Evolutionary conservation across 2,888 invertebrate genomes (phyloP), one percentile per base, ranked within the genome.

Genomic region (Plebejus argus): DNA sequence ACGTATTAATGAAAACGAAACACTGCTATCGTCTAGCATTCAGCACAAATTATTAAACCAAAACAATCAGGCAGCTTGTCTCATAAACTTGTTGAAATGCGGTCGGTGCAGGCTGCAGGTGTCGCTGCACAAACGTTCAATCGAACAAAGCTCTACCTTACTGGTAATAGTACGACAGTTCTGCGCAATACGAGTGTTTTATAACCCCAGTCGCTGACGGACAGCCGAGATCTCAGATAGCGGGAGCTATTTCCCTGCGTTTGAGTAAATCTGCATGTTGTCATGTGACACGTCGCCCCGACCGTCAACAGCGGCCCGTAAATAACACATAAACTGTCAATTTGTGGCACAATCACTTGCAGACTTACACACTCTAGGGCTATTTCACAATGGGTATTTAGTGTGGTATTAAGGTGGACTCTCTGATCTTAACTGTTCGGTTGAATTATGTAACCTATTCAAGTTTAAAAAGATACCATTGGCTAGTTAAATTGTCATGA

Each of bases 181-280:
- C 12, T 23, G 10, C 61, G 61, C 61, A 61, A 61, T 61, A 61
- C 20, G 20, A 23, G 23, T 61, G 61, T 23, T 61, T 61, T 61
- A 61, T 12, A 23, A 61, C 23, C 61, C 4, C 23, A 23, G 23
- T 12, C 20, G 23, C 61, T 23, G 61, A 58, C 58, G 58, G 58
- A 58, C 61, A 23, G 61, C 12, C 61, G 61, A 61, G 61, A 61
- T 61, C 23, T 20, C 61, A 23, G 61, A 61, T 61, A 58, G 5
- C 58, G 7, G 58, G 20, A n/a, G 58, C n/a, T 23, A 61, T 61
- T 61, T 61, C 61, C 23, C 61, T 23, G 61, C 8, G 61, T 23
- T 61, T 23, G 61, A 61, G 61, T 61, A 61, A 61, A 61, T 61
- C 58, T 61, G 58, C 20, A 20, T 20, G 58, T 20, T 61, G 58